phyloP scores from a whole-genome alignment of 2,888 invertebrate species.

The Napeogenes sylphis region DNA sequence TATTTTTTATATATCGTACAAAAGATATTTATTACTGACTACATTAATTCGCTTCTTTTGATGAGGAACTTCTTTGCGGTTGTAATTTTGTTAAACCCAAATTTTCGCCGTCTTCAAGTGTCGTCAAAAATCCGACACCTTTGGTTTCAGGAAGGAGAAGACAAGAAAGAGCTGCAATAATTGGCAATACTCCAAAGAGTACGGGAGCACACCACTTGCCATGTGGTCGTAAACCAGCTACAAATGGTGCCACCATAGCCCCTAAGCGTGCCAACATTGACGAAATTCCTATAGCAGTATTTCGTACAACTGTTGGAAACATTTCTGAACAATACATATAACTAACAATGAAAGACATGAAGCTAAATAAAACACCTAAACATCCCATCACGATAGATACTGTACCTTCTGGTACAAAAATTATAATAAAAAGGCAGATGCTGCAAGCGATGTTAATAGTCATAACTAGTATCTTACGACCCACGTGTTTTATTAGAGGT shows the following conservation, averaged over 20 bases:
- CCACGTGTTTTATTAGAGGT: constrained; percentile 79
- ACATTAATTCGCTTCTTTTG: constrained; percentile 2
- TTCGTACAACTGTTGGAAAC: constrained; percentile 91
- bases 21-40: too few species aligned
- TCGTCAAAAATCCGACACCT: constrained; percentile 83
- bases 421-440: constrained; percentile 78
- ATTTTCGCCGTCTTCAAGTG: constrained; percentile 84
- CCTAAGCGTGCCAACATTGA: constrained; percentile 91
- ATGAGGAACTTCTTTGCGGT: constrained; percentile 40
- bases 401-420: constrained; percentile 67
- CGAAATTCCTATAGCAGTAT: constrained; percentile 88
- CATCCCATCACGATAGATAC: constrained; percentile 80
- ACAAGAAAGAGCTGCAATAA: constrained; percentile 81
- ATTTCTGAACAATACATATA: constrained; percentile 83
- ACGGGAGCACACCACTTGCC: constrained; percentile 82
- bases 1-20: too few species aligned
- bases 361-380: constrained; percentile 85
- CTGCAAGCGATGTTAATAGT: constrained; percentile 77
- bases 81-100: neutral
- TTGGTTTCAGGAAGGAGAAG: constrained; percentile 87
- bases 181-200: constrained; percentile 82
- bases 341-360: constrained; percentile 87
- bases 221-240: constrained; percentile 78
- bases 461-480: constrained; percentile 80
- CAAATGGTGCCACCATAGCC: constrained; percentile 89